Conservation (phyloP, 2,113 vertebrate species). For the Gymnocephalus cernua region DNA sequence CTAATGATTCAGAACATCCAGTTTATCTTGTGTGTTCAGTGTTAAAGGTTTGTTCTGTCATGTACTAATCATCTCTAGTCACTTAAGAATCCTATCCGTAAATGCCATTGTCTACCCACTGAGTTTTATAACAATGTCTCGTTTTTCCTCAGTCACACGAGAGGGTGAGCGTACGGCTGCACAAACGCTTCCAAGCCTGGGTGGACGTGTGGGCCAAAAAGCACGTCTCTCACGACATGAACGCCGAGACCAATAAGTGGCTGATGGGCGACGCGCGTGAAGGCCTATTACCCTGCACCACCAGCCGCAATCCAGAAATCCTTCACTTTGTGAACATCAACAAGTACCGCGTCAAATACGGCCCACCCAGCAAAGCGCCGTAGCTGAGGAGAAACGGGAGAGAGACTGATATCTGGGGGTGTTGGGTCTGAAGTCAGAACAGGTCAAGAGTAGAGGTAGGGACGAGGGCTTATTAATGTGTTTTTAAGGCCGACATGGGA, state of each 20-base stretch:
- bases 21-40: not conserved
- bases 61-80: not conserved
- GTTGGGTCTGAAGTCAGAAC: slow-evolving; percentile 44
- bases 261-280: slow-evolving; percentile 96
- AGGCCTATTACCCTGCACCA: slow-evolving; percentile 94
- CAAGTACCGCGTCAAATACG: slow-evolving; percentile 97
- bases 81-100: not conserved
- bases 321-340: slow-evolving; percentile 97
- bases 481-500: slow-evolving; percentile 73
- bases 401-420: slow-evolving; percentile 41
- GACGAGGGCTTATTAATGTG: slow-evolving; percentile 61
- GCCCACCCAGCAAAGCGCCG: slow-evolving; percentile 74
- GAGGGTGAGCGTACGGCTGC: slow-evolving; percentile 94
- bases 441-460: slow-evolving; percentile 55
- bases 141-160: slow-evolving; percentile 90
- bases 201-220: slow-evolving; percentile 94
- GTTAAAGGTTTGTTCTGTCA: not conserved
- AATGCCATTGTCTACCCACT: not conserved
- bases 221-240: slow-evolving; percentile 93
- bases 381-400: slow-evolving; percentile 64
- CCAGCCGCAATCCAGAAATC: slow-evolving; percentile 90
- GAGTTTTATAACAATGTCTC: not conserved
- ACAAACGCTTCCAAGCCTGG: slow-evolving; percentile 96
- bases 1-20: not conserved
- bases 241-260: slow-evolving; percentile 91